phyloP scores from a whole-genome alignment of 2,888 invertebrate species.

The Troides aeacus region DNA sequence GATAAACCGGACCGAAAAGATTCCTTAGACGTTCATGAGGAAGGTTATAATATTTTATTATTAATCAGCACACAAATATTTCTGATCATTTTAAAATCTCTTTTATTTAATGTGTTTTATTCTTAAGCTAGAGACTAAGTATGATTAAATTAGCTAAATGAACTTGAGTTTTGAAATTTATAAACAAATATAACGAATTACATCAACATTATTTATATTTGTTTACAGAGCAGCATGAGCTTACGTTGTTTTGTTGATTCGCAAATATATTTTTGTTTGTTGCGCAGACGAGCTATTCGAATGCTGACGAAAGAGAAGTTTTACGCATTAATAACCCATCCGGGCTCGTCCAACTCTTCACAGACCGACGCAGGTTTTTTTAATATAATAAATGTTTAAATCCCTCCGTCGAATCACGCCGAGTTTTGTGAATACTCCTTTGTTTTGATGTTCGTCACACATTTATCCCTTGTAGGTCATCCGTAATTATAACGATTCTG shows the following conservation, averaged over 20 bases:
- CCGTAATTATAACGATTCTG: background rate
- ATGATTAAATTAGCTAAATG: background rate
- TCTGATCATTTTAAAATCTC: no score
- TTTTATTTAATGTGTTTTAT: background rate
- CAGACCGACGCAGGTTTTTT: slow-evolving; percentile 27
- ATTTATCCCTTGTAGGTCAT: slow-evolving; percentile 22
- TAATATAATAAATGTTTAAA: slow-evolving; percentile 22
- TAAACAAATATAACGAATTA: background rate
- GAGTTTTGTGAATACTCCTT: slow-evolving; percentile 13
- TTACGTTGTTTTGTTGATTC: slow-evolving; percentile 1
- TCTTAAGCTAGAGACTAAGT: background rate
- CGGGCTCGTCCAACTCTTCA: slow-evolving; percentile 50
- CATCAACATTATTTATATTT: slow-evolving; percentile 10
- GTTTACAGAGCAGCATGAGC: background rate
- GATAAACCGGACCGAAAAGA: slow-evolving; percentile 66
- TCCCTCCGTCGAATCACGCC: slow-evolving; percentile 18
- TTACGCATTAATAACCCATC: slow-evolving; percentile 52
- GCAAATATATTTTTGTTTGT: slow-evolving; percentile 44
- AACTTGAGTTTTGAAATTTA: background rate
- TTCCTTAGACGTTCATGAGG: slow-evolving; percentile 73
- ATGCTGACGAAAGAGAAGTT: slow-evolving; percentile 63
- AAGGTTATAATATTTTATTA: slow-evolving; percentile 50
- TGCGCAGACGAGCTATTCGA: slow-evolving; percentile 72
- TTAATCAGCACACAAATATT: background rate
- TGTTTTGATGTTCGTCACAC: slow-evolving; percentile 17